Evolutionary conservation across 2,888 invertebrate species (phyloP).

Genomic region (Chelonus formosanus): DNA sequence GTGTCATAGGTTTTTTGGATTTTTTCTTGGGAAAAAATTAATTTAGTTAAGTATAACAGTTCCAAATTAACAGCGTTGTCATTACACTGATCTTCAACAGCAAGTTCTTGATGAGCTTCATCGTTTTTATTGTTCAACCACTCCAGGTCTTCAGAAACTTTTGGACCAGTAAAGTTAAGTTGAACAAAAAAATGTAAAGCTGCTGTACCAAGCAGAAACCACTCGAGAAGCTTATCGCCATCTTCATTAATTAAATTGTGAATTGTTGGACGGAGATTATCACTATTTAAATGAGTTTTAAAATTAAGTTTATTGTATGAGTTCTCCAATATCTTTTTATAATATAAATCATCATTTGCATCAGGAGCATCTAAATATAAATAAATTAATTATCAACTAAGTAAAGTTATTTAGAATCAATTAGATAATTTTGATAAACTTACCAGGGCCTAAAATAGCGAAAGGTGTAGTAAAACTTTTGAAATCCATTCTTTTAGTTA

Average conservation of each 20-base stretch:
- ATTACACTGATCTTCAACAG: constrained; percentile 60
- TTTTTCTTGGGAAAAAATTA: constrained; percentile 55
- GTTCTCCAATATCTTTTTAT: constrained; percentile 15
- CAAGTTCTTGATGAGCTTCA: constrained; percentile 56
- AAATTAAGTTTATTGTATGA: constrained; percentile 20
- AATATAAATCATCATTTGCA: constrained; percentile 4
- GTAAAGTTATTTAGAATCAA: no score
- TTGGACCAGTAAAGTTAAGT: constrained; percentile 83
- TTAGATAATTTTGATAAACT: no score
- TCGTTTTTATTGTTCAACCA: constrained; percentile 46
- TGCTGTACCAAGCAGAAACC: constrained; percentile 71
- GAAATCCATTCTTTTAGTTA: no score
- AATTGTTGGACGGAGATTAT: constrained; percentile 15
- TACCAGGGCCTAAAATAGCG: no score
- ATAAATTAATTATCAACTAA: constrained; percentile 3
- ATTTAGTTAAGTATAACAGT: constrained; percentile 62
- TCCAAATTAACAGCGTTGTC: constrained; percentile 54
- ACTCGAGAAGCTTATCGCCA: constrained; percentile 47
- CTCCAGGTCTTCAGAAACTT: constrained; percentile 58
- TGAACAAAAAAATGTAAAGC: constrained; percentile 79
- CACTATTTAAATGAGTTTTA: neutral
- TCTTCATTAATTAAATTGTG: constrained; percentile 15
- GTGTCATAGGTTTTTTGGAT: constrained; percentile 65
- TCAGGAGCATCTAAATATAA: constrained; percentile 9
- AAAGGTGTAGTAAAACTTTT: no score